Evolutionary conservation across 1,140 invertebrate species (phyloP).

Genomic region (Ceratosolen fusciceps): DNA sequence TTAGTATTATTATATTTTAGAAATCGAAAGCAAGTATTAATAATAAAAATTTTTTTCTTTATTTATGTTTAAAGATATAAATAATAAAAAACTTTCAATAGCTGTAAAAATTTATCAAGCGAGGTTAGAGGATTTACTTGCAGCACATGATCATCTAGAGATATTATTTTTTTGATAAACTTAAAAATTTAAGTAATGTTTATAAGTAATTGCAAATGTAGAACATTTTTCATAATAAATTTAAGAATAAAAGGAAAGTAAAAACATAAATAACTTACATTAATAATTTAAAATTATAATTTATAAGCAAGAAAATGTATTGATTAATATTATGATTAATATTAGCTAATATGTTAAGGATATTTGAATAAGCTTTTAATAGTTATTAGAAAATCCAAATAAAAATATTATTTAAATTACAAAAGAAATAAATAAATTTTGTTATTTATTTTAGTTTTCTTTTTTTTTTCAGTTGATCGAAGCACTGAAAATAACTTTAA

Average conservation of each 20-base stretch:
- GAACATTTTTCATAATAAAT: too few species aligned
- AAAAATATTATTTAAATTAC: conserved; percentile 46
- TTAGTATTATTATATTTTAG: background rate
- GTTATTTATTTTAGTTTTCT: too few species aligned
- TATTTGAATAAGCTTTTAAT: background rate
- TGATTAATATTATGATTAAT: conserved; percentile 2
- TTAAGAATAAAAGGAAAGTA: too few species aligned
- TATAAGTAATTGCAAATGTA: background rate
- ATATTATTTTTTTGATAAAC: background rate
- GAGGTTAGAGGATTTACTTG: too few species aligned
- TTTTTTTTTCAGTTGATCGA: conserved; percentile 79
- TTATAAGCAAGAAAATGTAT: conserved; percentile 19
- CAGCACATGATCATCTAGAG: background rate
- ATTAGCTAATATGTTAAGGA: background rate
- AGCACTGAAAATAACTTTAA: conserved; percentile 78
- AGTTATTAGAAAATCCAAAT: conserved; percentile 47
- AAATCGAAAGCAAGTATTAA: background rate
- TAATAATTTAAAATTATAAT: background rate
- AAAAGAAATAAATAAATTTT: too few species aligned
- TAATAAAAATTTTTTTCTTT: too few species aligned
- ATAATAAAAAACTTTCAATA: background rate
- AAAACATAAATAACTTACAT: too few species aligned
- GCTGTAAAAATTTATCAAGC: background rate
- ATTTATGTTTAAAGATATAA: too few species aligned
- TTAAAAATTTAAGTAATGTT: background rate